A percentile compares a stretch with the other conserved stretches of the same genome.
Evolutionary conservation across 2,888 invertebrate genomes (phyloP).

Genomic region (Heteromurus nitidus): DNA sequence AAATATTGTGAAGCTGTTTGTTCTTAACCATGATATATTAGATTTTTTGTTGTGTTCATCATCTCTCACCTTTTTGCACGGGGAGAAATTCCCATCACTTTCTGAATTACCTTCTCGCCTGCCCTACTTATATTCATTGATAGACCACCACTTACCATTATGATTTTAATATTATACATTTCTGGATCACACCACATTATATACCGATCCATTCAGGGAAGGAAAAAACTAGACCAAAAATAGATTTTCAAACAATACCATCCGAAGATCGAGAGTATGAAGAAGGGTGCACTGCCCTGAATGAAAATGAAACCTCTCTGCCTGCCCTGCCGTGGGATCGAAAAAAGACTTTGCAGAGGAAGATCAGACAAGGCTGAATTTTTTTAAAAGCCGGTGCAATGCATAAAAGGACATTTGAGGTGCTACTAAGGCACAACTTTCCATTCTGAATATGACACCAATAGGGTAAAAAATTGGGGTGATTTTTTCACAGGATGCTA

Average conservation of each 20-base stretch:
- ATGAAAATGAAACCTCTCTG: conserved; percentile 2
- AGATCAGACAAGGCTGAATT: no score
- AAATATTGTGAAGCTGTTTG: conserved; percentile 27
- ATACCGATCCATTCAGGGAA: background rate
- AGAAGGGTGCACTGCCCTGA: no score
- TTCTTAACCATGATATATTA: background rate
- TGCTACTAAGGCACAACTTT: background rate
- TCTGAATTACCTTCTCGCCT: background rate
- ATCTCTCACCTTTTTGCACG: conserved; percentile 2
- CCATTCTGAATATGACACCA: conserved; percentile 46
- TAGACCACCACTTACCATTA: conserved; percentile 13
- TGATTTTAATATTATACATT: conserved; percentile 6
- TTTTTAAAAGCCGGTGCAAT: conserved; percentile 47
- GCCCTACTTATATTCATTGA: conserved; percentile 52
- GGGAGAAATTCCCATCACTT: conserved; percentile 20
- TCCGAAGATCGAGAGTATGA: background rate
- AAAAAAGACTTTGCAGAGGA: background rate
- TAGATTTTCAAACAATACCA: conserved; percentile 23
- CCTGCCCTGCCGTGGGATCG: conserved; percentile 47
- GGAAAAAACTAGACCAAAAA: conserved; percentile 37
- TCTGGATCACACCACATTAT: no score
- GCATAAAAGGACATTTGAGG: background rate
- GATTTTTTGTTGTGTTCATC: background rate
- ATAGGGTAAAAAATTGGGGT: conserved; percentile 23
- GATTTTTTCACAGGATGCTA: conserved; percentile 49